Base-by-base conservation (phyloP, 92 coral and sea anemone species). In the Nematostella vectensis region DNA sequence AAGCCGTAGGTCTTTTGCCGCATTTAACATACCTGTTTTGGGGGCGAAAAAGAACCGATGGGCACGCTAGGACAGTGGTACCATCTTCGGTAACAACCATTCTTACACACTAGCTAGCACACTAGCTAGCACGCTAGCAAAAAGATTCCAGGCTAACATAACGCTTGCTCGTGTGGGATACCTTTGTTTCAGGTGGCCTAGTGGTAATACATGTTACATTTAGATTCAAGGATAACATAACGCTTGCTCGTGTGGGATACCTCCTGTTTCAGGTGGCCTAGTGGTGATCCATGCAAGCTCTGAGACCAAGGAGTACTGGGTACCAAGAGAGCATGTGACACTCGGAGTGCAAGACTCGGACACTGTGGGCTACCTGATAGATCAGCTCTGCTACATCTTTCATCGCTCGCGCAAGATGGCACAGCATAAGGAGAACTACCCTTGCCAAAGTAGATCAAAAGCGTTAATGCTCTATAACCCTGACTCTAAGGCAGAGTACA, bases 251-350 rank as follows among this genome's bases (percentile, higher is more conserved):
- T n/a, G n/a, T n/a, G n/a, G n/a, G n/a, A n/a, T n/a, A n/a, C n/a
- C n/a, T n/a, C n/a, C n/a, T n/a, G n/a, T n/a, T n/a, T n/a, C 27
- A 19, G 27, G 54, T 40, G 63, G 75, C 31, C 94, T 65, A 4
- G 47, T 85, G 20, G 63, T 85, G 12, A 80, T 85, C 44, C 94
- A 71, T 70, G 94, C 94, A 17, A 85, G 94, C 47, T 85, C 94
- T 3, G 94, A 85, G 31, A 80, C 88, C 80, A 85, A 85, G 63
- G 94, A 85, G 72, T 85, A 85, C 81, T 85, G 94, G 94, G 94
- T 85, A 29, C 94, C 94, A 47, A 67, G 80, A 72, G 94, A 85
- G 49, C 94, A 80, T 59, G 88, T 85, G 45, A 85, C 94, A 31
- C 65, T 85, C 17, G 94, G 88, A 42, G 94, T 85, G 48, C 83